Evolutionary conservation across 2,797 vertebrate genomes (phyloP).

Genomic region (Picus viridis): DNA sequence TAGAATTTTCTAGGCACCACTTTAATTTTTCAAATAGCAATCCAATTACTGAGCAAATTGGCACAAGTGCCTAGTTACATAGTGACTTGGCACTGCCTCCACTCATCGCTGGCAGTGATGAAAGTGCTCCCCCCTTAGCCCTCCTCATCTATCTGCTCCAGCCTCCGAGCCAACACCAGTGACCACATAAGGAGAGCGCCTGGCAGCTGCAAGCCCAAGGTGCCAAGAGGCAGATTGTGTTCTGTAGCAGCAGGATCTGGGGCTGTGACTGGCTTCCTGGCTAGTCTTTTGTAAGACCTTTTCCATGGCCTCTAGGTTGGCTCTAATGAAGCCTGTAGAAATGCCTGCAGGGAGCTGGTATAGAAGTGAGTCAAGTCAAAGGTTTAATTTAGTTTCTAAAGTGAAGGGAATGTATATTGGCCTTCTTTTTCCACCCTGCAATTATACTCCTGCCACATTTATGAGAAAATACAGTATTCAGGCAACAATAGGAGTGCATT

Average conservation of each 20-base stretch:
- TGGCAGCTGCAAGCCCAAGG: conserved; percentile 73
- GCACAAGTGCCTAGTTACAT: conserved; percentile 77
- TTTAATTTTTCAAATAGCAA: conserved; percentile 80
- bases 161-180: conserved; percentile 63
- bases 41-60: conserved; percentile 75
- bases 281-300: conserved; percentile 56
- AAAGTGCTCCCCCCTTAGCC: conserved; percentile 68
- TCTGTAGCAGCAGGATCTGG: conserved; percentile 46
- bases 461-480: conserved; percentile 37
- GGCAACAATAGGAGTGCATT: conserved; percentile 35
- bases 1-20: conserved; percentile 46
- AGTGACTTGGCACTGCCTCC: conserved; percentile 72
- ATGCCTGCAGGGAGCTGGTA: conserved; percentile 63
- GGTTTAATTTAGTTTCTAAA: conserved; percentile 27
- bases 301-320: conserved; percentile 24
- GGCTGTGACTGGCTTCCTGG: conserved; percentile 62
- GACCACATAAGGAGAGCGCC: conserved; percentile 73
- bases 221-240: conserved; percentile 74
- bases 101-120: conserved; percentile 68
- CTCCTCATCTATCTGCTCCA: conserved; percentile 59
- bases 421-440: conserved; percentile 18
- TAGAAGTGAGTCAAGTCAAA: conserved; percentile 45
- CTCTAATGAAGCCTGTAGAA: conserved; percentile 39
- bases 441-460: conserved; percentile 63
- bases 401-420: conserved; percentile 45